Evolutionary conservation across 2,888 invertebrate genomes (phyloP).

Genomic region (Scelioninae gen. 1): DNA sequence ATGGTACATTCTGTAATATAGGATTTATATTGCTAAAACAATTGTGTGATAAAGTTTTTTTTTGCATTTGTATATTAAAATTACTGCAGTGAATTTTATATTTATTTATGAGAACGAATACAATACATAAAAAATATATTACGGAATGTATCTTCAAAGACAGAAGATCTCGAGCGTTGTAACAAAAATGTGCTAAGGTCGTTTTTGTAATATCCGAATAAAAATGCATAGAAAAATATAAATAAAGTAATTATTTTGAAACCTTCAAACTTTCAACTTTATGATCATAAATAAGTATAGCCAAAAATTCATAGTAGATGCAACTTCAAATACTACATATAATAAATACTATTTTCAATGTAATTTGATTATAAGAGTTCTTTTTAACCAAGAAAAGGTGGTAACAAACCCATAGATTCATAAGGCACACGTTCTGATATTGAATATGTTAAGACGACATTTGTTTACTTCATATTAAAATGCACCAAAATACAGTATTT

Average conservation of each 20-base stretch:
- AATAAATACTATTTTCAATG: no score
- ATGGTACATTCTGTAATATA: slow-evolving; percentile 65
- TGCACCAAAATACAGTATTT: no score
- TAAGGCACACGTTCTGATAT: no score
- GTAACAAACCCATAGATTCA: no score
- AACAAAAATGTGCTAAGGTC: slow-evolving; percentile 79
- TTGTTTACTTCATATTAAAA: no score
- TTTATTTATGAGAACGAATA: slow-evolving; percentile 11
- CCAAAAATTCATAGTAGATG: no score
- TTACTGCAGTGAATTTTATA: slow-evolving; percentile 14
- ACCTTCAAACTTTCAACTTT: no score
- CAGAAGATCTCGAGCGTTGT: slow-evolving; percentile 77
- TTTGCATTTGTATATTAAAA: slow-evolving; percentile 27
- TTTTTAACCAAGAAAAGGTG: no score
- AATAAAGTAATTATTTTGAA: slow-evolving; percentile 14
- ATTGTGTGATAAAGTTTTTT: slow-evolving; percentile 39
- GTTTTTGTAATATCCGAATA: slow-evolving; percentile 83
- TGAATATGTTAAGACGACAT: no score
- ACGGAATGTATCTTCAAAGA: slow-evolving; percentile 62
- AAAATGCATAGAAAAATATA: slow-evolving; percentile 81
- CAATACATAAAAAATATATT: slow-evolving; percentile 59
- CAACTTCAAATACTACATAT: no score
- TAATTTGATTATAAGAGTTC: no score
- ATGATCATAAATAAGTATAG: no score
- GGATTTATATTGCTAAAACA: slow-evolving; percentile 31